These are phyloP conservation scores for Anguilla japonica DNA, from an alignment of 2,113 vertebrate species.

Conservation along the genomic window DNA sequence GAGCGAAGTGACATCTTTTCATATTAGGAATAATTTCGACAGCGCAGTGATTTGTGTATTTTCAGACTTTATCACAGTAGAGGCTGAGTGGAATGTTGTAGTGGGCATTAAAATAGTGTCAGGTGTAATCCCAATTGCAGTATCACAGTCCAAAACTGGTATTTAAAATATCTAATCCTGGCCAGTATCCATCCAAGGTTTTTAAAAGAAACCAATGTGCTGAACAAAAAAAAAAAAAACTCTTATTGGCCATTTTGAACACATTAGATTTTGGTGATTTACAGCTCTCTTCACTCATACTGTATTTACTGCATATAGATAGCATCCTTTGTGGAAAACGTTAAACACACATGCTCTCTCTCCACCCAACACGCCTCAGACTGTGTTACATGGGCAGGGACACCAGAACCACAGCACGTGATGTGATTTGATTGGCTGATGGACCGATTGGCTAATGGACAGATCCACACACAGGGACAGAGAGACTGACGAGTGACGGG, in stretches of 20 bases:
- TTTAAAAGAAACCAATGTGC: not conserved
- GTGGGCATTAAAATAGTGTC: no score
- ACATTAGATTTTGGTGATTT: not conserved
- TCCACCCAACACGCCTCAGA: not conserved
- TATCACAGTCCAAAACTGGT: no score
- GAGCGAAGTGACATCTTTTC: no score
- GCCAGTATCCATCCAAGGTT: not conserved
- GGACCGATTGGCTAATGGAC: not conserved
- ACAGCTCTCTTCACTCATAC: not conserved
- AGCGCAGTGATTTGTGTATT: no score
- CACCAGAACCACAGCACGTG: not conserved
- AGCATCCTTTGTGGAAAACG: no score
- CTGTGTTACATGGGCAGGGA: no score
- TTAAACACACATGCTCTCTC: no score
- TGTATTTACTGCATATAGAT: not conserved
- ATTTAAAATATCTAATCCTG: no score
- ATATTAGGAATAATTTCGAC: no score
- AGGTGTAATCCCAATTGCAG: no score
- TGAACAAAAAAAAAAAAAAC: not conserved
- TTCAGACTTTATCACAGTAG: no score
- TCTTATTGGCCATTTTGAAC: not conserved
- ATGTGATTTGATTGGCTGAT: not conserved
- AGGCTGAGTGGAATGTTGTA: no score
- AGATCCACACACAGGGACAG: not conserved
- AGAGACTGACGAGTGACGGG: not conserved